phyloP scores from a whole-genome alignment of 2,113 vertebrate genomes.

The Zosterops borbonicus region DNA sequence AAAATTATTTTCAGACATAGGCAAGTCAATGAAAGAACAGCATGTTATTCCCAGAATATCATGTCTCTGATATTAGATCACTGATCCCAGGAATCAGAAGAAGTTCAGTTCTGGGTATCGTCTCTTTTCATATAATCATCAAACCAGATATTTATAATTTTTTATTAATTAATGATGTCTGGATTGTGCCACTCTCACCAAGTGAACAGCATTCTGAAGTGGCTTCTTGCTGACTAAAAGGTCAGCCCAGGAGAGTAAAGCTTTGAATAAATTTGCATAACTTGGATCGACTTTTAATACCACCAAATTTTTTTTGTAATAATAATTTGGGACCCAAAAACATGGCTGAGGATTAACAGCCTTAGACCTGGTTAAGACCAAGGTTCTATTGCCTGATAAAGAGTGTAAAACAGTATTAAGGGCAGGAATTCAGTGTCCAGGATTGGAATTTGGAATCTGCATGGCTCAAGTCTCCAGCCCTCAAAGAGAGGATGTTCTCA shows the following conservation, averaged over 20 bases:
- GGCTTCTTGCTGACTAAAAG: not conserved
- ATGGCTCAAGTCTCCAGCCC: not conserved
- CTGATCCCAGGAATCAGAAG: not conserved
- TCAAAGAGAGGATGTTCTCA: not conserved
- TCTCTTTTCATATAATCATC: not conserved
- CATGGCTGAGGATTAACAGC: not conserved
- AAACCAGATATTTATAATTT: not conserved
- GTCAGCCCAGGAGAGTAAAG: not conserved
- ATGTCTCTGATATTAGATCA: not conserved
- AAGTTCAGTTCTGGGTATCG: not conserved
- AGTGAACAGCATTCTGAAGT: not conserved
- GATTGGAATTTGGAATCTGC: not conserved
- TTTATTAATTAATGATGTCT: not conserved
- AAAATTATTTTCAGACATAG: not conserved
- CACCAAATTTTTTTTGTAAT: not conserved
- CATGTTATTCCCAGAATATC: not conserved
- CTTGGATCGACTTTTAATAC: not conserved
- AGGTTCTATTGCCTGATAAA: not conserved
- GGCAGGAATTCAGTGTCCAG: not conserved
- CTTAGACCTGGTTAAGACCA: not conserved
- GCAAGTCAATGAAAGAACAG: not conserved
- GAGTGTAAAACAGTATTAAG: not conserved
- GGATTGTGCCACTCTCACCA: not conserved
- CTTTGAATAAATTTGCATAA: not conserved
- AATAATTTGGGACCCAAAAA: not conserved